Conservation (phyloP, 2,888 invertebrate genomes). For the Toxonevra muliebris region DNA sequence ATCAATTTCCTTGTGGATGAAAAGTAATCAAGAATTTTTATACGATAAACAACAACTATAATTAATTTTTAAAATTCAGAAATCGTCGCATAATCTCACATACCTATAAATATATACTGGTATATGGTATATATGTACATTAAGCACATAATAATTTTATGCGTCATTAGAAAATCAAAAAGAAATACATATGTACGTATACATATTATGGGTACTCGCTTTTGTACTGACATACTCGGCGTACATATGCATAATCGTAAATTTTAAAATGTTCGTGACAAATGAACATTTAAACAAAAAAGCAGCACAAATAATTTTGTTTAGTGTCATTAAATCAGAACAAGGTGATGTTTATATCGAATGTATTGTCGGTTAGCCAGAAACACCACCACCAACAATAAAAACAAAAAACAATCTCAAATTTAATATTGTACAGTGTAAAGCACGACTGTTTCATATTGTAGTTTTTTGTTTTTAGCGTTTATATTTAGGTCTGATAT, state of each 20-base stretch:
- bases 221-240: not conserved
- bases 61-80: not conserved
- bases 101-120: not conserved
- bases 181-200: not conserved
- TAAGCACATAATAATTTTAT: slow-evolving; percentile 6
- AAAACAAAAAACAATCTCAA: too few relatives aligned
- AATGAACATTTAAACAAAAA: slow-evolving; percentile 23
- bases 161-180: slow-evolving; percentile 18
- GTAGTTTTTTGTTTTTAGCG: not conserved
- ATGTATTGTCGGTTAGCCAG: too few relatives aligned
- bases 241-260: slow-evolving; percentile 25
- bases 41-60: too few relatives aligned
- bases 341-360: slow-evolving; percentile 28
- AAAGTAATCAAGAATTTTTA: too few relatives aligned
- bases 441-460: not conserved
- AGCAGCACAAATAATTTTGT: not conserved
- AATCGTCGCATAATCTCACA: not conserved
- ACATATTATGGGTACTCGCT: too few relatives aligned
- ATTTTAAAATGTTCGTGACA: slow-evolving; percentile 33
- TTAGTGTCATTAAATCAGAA: slow-evolving; percentile 29
- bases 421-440: too few relatives aligned
- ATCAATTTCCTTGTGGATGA: too few relatives aligned
- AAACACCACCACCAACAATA: too few relatives aligned
- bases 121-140: not conserved
- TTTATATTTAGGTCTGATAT: too few relatives aligned